phyloP scores from a whole-genome alignment of 2,113 vertebrate genomes.

The Serilophus lunatus region DNA sequence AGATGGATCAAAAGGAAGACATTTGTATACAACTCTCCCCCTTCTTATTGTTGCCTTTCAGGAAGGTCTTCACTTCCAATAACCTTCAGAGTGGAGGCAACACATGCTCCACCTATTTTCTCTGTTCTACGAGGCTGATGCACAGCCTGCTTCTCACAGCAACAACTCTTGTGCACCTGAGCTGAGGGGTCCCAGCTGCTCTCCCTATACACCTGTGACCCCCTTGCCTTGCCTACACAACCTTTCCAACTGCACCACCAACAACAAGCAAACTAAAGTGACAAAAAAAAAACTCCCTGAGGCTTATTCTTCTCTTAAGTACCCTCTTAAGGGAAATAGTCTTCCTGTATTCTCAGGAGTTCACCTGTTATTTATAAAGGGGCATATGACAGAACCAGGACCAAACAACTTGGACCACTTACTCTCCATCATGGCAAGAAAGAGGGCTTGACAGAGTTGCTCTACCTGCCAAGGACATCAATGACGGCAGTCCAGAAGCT shows the following conservation, averaged over 20 bases:
- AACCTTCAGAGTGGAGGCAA: fast-evolving
- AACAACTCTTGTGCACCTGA: neutral
- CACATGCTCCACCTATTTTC: fast-evolving
- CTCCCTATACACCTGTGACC: neutral
- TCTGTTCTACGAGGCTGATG: neutral
- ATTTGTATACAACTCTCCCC: neutral
- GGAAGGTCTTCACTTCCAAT: neutral
- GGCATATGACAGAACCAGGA: neutral
- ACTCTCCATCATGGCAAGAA: neutral
- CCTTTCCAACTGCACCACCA: neutral
- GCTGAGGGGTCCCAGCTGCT: neutral
- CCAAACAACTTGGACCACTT: neutral
- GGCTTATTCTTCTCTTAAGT: neutral
- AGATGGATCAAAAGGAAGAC: neutral
- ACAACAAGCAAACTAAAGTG: neutral
- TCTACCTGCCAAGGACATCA: neutral
- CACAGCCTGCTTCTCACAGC: neutral
- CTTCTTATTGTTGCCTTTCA: neutral
- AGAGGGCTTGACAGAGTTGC: neutral
- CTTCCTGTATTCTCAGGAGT: neutral
- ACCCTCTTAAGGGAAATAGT: neutral
- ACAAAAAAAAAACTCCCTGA: fast-evolving
- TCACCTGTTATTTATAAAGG: neutral
- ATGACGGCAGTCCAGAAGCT: neutral
- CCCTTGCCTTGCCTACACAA: neutral